A percentile compares a stretch with the other conserved stretches of the same genome.
phyloP scores from a whole-genome alignment of 2,113 vertebrate species.

The Gymnarchus niloticus region DNA sequence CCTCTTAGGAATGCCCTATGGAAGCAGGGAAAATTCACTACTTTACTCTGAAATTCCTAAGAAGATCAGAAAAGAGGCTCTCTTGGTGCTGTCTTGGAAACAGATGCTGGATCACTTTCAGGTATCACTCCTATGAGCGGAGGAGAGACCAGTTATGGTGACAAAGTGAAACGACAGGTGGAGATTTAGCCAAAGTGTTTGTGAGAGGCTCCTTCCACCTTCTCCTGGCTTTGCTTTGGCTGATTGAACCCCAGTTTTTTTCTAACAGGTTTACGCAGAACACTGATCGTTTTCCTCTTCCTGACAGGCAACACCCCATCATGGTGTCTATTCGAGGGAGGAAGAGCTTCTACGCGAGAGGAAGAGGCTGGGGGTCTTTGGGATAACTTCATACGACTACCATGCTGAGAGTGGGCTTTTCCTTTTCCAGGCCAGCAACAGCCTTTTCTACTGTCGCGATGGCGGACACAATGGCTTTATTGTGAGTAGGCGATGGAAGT shows the following conservation, averaged over 20 bases:
- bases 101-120: conserved; percentile 99
- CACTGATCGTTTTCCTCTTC: neutral
- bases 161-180: too few species aligned
- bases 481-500: conserved; percentile 62
- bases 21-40: conserved; percentile 93
- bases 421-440: conserved; percentile 97
- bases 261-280: neutral
- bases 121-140: conserved; percentile 55
- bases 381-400: conserved; percentile 95
- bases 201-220: neutral
- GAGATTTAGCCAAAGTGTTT: too few species aligned
- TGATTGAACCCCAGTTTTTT: neutral
- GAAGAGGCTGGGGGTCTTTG: conserved; percentile 88
- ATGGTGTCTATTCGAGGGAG: conserved; percentile 88
- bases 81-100: conserved; percentile 91
- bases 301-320: conserved; percentile 83
- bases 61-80: conserved; percentile 88
- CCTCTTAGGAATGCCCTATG: conserved; percentile 87
- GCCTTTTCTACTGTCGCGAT: conserved; percentile 92
- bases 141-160: neutral
- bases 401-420: conserved; percentile 87
- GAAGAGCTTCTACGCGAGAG: conserved; percentile 90
- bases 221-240: neutral
- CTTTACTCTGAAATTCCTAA: conserved; percentile 96
- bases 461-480: conserved; percentile 90